Base-by-base conservation (phyloP, 2,888 invertebrate genomes). In the Pogonocherus hispidulus region DNA sequence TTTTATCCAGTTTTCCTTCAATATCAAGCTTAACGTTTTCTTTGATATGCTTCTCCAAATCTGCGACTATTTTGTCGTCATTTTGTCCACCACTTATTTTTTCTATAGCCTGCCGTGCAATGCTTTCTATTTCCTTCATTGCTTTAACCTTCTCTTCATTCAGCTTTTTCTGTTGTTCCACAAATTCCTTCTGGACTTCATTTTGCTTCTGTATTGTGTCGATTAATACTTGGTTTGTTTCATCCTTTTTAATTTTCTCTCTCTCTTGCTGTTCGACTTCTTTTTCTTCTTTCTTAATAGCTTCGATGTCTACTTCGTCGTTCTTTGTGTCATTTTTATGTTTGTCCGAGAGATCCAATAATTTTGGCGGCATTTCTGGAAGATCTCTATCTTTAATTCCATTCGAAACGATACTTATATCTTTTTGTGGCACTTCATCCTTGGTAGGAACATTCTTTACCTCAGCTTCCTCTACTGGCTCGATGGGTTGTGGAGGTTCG, bases 161-260 rank as follows among this genome's bases (percentile, higher is more conserved):
- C 63, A 77, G 63, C 75, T 79, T 78, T 52, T 91, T 90, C 76
- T 92, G 91, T 79, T 92, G 90, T 75, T 91, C 88, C 32, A 92
- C 87, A 69, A 93, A 84, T 81, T 91, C 89, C 77, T 90, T 88
- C 78, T 92, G 91, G 79, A 91, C 91, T 80, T 90, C 87, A 66
- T 91, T 90, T 73, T 93, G 91, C 79, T 91, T 89, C 82, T 92
- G 90, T 18, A 93, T 86, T 16, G 90, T 90, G 81, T 90, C 89
- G 32, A 91, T 86, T 8, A 92, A 81, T 74, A 89, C 86, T 68
- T 86, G 84, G 63, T 86, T 84, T 1, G 75, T 78, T 6, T 82
- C 77, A 69, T 82, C 80, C 3, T 79, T 73, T 41, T 84, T 81
- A 6, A 23, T 55, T 51, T 79, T 80, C 16, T 80, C 76, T 49